Evolutionary conservation across 2,797 vertebrate species (phyloP), one percentile per base, ranked within the genome.

Genomic region (Gastrophryne carolinensis): DNA sequence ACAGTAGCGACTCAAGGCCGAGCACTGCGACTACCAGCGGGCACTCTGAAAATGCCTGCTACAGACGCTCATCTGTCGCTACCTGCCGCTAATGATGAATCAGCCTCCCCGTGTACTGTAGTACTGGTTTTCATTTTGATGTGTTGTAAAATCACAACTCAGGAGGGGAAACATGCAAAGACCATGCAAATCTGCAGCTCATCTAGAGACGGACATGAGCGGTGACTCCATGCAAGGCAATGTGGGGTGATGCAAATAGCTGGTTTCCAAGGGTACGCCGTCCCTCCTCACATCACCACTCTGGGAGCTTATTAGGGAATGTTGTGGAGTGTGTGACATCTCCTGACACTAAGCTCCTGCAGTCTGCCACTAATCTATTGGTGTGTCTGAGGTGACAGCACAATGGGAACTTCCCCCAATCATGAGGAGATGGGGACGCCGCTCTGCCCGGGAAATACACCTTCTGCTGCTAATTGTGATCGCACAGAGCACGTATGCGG

Each of bases 171-270:
- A 32, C 24, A 41, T 29, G 26, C 53, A 56, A 7, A 56, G 10
- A 26, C 65, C 17, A 68, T 68, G 50, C 50, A 68, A 68, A 68
- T 54, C 5, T 54, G 24, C 17, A 17, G 23, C 13, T 53, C 41
- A 23, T 17, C 21, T 34, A 67, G 13, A 30, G 23, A 26, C 17
- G 11, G 23, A 53, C 27, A 47, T 41, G 12, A 30, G 54, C 19
- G 49, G 37, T 26, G 21, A 17, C 65, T 5, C 61, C 56, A 73
- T 73, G 50, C 61, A 73, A 73, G 65, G 11, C 34, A 27, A 49
- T 19, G 24, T 24, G 37, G 34, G 17, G 47, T 11, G 6, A 74
- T 74, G 63, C 53, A 74, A 74, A 74, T 74, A 35, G 21, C 15
- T 57, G 27, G 34, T 47, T 57, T 17, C 62, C 34, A 58, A 37